phyloP scores from a whole-genome alignment of 2,888 invertebrate genomes.

The Euplexia lucipara region DNA sequence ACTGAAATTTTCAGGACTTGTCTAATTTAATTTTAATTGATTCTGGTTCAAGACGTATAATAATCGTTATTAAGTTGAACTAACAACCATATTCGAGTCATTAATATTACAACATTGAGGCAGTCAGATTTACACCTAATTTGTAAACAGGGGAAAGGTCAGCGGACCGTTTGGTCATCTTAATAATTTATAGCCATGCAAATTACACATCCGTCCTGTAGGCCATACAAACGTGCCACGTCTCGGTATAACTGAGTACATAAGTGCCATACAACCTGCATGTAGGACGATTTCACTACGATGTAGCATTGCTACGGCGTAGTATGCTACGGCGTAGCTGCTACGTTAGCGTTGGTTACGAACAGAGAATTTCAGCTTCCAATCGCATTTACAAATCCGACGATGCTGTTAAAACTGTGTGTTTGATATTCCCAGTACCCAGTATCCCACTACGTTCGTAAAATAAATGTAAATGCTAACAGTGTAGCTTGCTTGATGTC shows the following conservation, averaged over 20 bases:
- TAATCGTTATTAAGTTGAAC: constrained; percentile 19
- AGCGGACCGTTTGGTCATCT: constrained; percentile 77
- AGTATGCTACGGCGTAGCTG: constrained; percentile 20
- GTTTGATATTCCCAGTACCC: too few relatives aligned
- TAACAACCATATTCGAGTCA: constrained; percentile 23
- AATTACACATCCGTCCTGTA: constrained; percentile 76
- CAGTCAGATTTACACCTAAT: constrained; percentile 77
- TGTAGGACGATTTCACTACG: constrained; percentile 23
- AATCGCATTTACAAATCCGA: background rate
- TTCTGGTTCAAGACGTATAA: background rate
- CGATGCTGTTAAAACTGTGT: background rate
- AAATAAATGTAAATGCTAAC: too few relatives aligned
- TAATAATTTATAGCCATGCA: constrained; percentile 81
- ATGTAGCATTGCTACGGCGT: constrained; percentile 20
- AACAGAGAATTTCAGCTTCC: background rate
- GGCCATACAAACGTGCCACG: constrained; percentile 39
- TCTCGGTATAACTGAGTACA: constrained; percentile 23
- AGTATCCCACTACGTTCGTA: too few relatives aligned
- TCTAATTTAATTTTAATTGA: constrained; percentile 11
- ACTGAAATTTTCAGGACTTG: constrained; percentile 1
- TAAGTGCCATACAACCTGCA: constrained; percentile 16
- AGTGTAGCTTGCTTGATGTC: too few relatives aligned
- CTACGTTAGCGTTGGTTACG: background rate
- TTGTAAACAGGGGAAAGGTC: constrained; percentile 77
- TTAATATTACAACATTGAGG: constrained; percentile 55